A percentile compares a stretch with the other conserved stretches of the same genome.
phyloP scores from a whole-genome alignment of 2,888 invertebrate species.

The Cryptophagus acutangulus region DNA sequence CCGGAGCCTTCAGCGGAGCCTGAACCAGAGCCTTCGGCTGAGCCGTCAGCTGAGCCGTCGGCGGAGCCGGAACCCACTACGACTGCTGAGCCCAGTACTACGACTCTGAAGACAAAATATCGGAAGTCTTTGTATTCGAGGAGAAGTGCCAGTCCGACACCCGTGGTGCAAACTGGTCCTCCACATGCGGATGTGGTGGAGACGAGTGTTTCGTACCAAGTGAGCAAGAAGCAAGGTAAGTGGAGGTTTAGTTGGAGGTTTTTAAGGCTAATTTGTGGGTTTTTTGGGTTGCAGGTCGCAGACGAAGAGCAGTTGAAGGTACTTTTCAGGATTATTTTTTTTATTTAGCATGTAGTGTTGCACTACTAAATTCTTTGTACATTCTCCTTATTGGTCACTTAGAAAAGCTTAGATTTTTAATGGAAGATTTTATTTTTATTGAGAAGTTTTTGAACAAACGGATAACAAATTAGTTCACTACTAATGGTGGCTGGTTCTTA shows the following conservation, averaged over 20 bases:
- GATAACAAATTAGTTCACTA: constrained; percentile 15
- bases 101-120: constrained; percentile 32
- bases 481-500: constrained; percentile 40
- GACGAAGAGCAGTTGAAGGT: constrained; percentile 25
- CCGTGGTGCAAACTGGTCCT: constrained; percentile 20
- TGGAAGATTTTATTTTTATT: not conserved
- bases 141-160: constrained; percentile 37
- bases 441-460: too few species aligned
- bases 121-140: constrained; percentile 42
- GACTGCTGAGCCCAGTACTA: constrained; percentile 30
- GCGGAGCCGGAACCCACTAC: constrained; percentile 36
- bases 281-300: constrained; percentile 33
- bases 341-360: constrained; percentile 12
- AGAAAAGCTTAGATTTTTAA: constrained; percentile 9
- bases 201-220: constrained; percentile 72
- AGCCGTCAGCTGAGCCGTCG: constrained; percentile 41
- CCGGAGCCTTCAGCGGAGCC: constrained; percentile 45
- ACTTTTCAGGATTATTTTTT: constrained; percentile 14
- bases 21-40: constrained; percentile 38
- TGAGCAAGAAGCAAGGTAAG: constrained; percentile 60
- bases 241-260: too few species aligned
- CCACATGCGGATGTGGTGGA: constrained; percentile 63
- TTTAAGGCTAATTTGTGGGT: too few species aligned
- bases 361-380: constrained; percentile 19
- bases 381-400: constrained; percentile 12